Percentiles rank a stretch among this genome's conserved stretches.
Conservation (phyloP, 2,797 vertebrate species). For the Ptychadena robeensis region DNA sequence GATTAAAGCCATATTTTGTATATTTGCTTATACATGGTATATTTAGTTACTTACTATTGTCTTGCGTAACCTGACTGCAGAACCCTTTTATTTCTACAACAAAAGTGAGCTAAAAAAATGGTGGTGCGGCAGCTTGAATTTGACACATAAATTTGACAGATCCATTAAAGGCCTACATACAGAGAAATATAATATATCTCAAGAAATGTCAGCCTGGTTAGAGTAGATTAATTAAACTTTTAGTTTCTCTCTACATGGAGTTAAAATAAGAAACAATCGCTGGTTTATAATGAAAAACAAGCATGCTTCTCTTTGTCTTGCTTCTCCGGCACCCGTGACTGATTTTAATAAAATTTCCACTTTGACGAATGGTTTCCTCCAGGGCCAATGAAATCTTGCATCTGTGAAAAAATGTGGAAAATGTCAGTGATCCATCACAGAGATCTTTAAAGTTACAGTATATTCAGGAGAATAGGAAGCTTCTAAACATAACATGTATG, state of each 20-base stretch:
- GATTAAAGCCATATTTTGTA: too few species aligned
- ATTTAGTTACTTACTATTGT: too few species aligned
- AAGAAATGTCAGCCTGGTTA: conserved; percentile 33
- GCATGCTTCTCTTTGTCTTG: not conserved
- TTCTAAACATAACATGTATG: not conserved
- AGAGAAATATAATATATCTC: conserved; percentile 11
- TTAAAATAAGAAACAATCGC: conserved; percentile 47
- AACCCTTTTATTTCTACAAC: too few species aligned
- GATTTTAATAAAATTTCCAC: conserved; percentile 57
- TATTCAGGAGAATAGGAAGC: not conserved
- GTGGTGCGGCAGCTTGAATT: too few species aligned
- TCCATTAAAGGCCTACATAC: not conserved
- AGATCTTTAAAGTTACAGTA: conserved; percentile 12
- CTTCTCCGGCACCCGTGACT: conserved; percentile 33
- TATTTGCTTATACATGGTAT: too few species aligned
- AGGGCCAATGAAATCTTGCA: conserved; percentile 56
- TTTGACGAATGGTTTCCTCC: conserved; percentile 58
- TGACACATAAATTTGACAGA: not conserved
- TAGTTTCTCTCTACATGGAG: conserved; percentile 16
- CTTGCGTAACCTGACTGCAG: too few species aligned
- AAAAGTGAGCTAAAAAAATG: too few species aligned
- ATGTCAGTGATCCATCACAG: conserved; percentile 58
- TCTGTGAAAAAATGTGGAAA: conserved; percentile 44
- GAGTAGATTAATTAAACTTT: conserved; percentile 54
- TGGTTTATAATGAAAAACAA: conserved; percentile 42